These are phyloP conservation scores for Pristionchus japonicus DNA, from an alignment of 2,888 invertebrate species.

Conservation along the genomic window DNA sequence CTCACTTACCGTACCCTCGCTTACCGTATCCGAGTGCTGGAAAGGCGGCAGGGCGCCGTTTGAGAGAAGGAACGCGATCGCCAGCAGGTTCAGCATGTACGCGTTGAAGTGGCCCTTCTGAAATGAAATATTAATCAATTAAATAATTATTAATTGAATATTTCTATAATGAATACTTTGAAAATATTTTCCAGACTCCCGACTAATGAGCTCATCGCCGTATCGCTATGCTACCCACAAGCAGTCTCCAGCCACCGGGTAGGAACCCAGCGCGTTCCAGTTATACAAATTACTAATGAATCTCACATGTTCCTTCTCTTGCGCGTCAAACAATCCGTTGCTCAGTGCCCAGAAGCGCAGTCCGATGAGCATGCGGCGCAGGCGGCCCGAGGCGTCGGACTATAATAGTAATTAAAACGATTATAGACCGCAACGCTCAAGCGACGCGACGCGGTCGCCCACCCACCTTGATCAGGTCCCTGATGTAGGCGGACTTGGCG, in stretches of 20 bases:
- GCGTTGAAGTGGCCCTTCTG: constrained; percentile 54
- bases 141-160: not conserved
- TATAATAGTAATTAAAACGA: too few species aligned
- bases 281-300: too few species aligned
- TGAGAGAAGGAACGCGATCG: constrained; percentile 47
- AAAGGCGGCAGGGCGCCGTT: constrained; percentile 35
- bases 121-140: not conserved
- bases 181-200: not conserved
- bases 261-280: too few species aligned
- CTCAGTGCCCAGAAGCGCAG: constrained; percentile 44
- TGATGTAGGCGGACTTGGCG: constrained; percentile 50
- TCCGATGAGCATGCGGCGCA: constrained; percentile 34
- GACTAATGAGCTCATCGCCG: too few species aligned
- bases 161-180: not conserved
- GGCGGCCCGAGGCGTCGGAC: not conserved
- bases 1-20: not conserved
- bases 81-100: constrained; percentile 52
- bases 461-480: constrained; percentile 47
- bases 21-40: constrained; percentile 32
- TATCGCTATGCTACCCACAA: too few species aligned
- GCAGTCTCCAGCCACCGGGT: too few species aligned
- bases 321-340: constrained; percentile 31
- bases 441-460: too few species aligned
- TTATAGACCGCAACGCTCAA: too few species aligned
- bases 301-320: constrained; percentile 37